Percentiles rank a stretch among this genome's conserved stretches.
phyloP scores from a whole-genome alignment of 2,888 invertebrate genomes.

The Megalurothrips usitatus region DNA sequence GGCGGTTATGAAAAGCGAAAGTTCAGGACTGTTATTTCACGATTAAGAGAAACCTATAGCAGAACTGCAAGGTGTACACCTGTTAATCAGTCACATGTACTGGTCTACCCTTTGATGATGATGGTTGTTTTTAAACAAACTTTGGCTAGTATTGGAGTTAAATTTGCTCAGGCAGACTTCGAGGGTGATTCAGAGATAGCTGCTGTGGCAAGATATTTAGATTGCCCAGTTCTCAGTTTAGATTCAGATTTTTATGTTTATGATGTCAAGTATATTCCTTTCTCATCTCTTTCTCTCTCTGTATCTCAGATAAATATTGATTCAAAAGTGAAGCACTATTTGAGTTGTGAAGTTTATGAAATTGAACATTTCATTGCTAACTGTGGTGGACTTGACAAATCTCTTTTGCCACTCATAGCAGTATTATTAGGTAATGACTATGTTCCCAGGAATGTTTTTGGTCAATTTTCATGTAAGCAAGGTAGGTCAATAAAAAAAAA shows the following conservation, averaged over 20 bases:
- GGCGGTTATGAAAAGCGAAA: constrained; percentile 72
- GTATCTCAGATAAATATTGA: constrained; percentile 27
- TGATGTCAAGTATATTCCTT: constrained; percentile 76
- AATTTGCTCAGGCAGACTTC: constrained; percentile 69
- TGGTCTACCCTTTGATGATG: constrained; percentile 65
- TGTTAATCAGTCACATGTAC: constrained; percentile 39
- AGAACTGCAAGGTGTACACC: constrained; percentile 34
- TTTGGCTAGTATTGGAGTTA: constrained; percentile 59
- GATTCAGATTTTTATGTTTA: constrained; percentile 94
- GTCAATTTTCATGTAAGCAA: constrained; percentile 56
- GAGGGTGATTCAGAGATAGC: constrained; percentile 91
- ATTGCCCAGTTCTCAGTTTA: constrained; percentile 83
- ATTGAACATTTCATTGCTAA: constrained; percentile 62
- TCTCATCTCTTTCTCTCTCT: constrained; percentile 59
- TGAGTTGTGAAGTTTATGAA: constrained; percentile 67
- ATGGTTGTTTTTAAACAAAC: constrained; percentile 71
- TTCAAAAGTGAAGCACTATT: constrained; percentile 46
- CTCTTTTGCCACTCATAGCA: constrained; percentile 71
- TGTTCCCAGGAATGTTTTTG: constrained; percentile 46
- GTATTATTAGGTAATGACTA: constrained; percentile 88
- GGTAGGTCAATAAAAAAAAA: constrained; percentile 53
- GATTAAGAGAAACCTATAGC: constrained; percentile 56
- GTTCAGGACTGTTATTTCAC: constrained; percentile 57
- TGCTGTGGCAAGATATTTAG: constrained; percentile 66
- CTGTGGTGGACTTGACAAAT: constrained; percentile 61